Evolutionary conservation across 2,113 vertebrate species (phyloP).

Genomic region (Rhabdomys dilectus): DNA sequence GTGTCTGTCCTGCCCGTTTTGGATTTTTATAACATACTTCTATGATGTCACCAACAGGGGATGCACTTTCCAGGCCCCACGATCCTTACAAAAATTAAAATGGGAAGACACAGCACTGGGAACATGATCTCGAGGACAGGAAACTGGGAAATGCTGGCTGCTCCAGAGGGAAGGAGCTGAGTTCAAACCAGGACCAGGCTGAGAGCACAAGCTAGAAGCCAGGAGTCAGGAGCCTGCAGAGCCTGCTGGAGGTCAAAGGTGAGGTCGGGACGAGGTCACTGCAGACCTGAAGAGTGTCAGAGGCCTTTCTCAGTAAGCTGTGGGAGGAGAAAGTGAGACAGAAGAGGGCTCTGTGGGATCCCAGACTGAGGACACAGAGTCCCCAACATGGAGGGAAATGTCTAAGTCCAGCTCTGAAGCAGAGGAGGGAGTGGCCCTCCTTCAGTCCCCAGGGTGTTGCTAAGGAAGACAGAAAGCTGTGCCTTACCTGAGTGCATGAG

Average conservation of each 20-base stretch:
- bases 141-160: background rate
- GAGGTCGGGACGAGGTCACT: no score
- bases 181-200: background rate
- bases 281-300: background rate
- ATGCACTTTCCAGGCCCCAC: background rate
- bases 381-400: background rate
- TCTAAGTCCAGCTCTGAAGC: background rate
- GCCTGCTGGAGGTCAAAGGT: background rate
- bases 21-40: background rate
- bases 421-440: background rate
- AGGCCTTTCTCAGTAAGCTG: background rate
- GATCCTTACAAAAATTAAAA: background rate
- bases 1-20: background rate
- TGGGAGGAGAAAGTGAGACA: background rate
- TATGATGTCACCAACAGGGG: background rate
- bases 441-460: background rate
- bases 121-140: background rate
- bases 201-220: accelerated
- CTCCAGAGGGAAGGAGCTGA: background rate
- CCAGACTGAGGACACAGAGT: background rate
- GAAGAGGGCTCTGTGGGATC: background rate
- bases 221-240: background rate
- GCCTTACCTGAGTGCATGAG: background rate
- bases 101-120: background rate
- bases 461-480: background rate